A percentile compares a stretch with the other conserved stretches of the same genome.
Evolutionary conservation across 2,113 vertebrate genomes (phyloP).

Genomic region (Potamarius usumacintae): DNA sequence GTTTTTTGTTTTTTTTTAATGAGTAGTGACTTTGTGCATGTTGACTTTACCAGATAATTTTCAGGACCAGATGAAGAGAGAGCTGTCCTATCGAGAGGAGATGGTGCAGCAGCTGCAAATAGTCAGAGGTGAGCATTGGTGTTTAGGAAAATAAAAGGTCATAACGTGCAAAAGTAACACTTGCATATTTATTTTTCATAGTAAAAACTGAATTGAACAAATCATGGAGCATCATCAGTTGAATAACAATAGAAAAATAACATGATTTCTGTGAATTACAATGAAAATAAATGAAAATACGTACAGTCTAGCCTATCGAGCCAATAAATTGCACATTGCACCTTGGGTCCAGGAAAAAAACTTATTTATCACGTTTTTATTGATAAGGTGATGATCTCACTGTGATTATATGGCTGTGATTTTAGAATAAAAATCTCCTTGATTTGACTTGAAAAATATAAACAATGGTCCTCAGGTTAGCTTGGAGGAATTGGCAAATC

Average conservation of each 20-base stretch:
- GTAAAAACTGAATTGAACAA: neutral
- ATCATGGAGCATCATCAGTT: neutral
- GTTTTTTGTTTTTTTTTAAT: slow-evolving; percentile 27
- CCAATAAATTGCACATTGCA: neutral
- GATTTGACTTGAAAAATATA: neutral
- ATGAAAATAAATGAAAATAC: neutral
- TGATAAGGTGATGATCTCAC: too few species aligned
- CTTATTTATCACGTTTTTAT: neutral
- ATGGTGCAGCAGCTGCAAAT: slow-evolving; percentile 99
- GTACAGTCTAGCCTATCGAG: neutral
- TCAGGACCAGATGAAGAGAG: slow-evolving; percentile 99
- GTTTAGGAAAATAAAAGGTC: neutral
- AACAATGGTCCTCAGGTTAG: neutral
- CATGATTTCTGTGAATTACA: neutral
- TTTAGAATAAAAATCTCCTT: neutral
- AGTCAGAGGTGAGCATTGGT: slow-evolving; percentile 82
- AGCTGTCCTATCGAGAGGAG: slow-evolving; percentile 95
- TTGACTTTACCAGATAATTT: slow-evolving; percentile 88
- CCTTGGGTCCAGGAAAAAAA: neutral
- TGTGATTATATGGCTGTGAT: neutral
- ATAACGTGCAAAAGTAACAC: slow-evolving; percentile 66
- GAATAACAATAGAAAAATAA: neutral
- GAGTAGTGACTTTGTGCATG: slow-evolving; percentile 52
- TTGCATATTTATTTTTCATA: slow-evolving; percentile 63
- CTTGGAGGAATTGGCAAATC: neutral